Evolutionary conservation across 1,140 invertebrate species (phyloP), one percentile per base, ranked within the genome.

Genomic region (Adelges cooleyi): DNA sequence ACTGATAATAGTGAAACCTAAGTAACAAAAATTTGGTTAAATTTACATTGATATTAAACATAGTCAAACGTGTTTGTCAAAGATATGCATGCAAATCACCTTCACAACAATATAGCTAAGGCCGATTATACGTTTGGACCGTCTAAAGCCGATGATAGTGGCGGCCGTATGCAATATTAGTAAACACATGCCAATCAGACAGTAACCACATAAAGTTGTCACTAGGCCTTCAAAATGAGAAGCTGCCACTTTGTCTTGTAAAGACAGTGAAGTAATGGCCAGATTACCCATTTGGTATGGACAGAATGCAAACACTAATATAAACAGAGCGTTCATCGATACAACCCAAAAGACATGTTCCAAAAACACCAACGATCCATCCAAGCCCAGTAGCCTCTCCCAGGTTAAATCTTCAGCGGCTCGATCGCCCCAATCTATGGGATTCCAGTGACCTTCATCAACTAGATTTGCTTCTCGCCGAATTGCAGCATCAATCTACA

Each of bases 311-410:
- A 90, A 85, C 71, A 92, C 82, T 65, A 98, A 83, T 67, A 98
- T 96, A 74, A 98, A 98, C 18, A 98, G 78, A 4, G 94, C 95
- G 73, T 98, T 98, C 5, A 99, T 77, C 0, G 93, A 95, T 8
- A 98, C 90, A 9, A 98, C 94, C 95, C 95, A 99, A 74, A 99
- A 98, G 0, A 98, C 95, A 79, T 99, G 95, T 77, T 99, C 96
- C 23, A 99, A 77, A 73, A 99, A 99, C 15, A 95, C 70, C 27
- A 99, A 81, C 0, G 95, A 98, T 0, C 96, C 96, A 79, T 99
- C 96, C 2, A 99, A 77, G 2, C 96, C 96, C 1, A 99, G 78
- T 1, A 99, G 78, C 70, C 95, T 80, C 74, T 98, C 95, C 95
- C 95, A 99, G 0, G 96, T 98, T 2, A 99, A 75, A 74, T 99